phyloP scores from a whole-genome alignment of 2,797 vertebrate species.

The Saxicola maurus region DNA sequence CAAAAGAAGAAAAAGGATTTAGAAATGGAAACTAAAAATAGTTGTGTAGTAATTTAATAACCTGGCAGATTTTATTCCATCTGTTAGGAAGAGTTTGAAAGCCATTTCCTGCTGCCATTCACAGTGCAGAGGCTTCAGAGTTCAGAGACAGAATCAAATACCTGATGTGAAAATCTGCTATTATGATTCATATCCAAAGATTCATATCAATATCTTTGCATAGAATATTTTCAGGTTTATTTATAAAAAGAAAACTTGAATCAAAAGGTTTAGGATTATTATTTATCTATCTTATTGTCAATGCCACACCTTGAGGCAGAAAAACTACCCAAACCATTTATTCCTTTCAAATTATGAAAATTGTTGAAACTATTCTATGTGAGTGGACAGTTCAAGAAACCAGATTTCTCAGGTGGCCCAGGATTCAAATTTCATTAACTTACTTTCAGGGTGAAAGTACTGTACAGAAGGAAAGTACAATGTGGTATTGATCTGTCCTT shows the following conservation, averaged over 20 bases:
- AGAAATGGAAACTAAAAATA: conserved; percentile 64
- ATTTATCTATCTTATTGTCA: background rate
- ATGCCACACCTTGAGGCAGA: background rate
- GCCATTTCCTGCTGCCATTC: conserved; percentile 63
- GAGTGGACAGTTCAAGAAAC: background rate
- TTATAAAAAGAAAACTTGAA: background rate
- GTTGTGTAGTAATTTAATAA: conserved; percentile 64
- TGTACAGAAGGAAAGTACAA: background rate
- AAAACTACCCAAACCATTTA: background rate
- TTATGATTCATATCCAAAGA: conserved; percentile 54
- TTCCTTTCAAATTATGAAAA: background rate
- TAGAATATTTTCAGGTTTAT: background rate
- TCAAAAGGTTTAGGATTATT: background rate
- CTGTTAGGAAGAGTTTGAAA: conserved; percentile 58
- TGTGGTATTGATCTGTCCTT: background rate
- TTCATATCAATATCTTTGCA: conserved; percentile 21
- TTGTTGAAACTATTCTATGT: background rate
- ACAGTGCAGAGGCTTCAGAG: conserved; percentile 15
- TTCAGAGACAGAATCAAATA: conserved; percentile 56
- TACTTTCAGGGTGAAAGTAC: background rate
- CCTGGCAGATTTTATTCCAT: conserved; percentile 64
- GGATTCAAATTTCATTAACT: background rate
- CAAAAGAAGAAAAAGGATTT: conserved; percentile 52
- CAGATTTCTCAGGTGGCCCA: background rate
- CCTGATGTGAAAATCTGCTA: conserved; percentile 47